These are phyloP conservation scores for Nycticebus coucang DNA, from an alignment of 2,113 vertebrate genomes.

Conservation along the genomic window DNA sequence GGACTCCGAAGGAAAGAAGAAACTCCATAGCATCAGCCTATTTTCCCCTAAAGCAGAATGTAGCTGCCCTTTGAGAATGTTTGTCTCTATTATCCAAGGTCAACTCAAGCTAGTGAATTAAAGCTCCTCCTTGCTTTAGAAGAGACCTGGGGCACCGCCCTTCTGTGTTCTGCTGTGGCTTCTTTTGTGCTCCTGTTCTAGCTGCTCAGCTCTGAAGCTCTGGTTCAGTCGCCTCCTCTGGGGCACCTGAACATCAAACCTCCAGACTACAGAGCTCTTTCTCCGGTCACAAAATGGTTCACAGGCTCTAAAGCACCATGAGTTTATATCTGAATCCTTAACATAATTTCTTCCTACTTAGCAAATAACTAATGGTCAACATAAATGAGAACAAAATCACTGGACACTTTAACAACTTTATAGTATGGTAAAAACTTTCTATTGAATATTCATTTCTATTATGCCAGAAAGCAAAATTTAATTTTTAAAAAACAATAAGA, in stretches of 20 bases:
- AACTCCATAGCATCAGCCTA: background rate
- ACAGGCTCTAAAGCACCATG: background rate
- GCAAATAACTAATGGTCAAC: background rate
- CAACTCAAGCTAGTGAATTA: background rate
- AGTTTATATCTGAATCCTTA: background rate
- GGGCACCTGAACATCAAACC: background rate
- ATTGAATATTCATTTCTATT: background rate
- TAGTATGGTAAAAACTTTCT: background rate
- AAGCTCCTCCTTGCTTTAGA: background rate
- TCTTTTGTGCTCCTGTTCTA: background rate
- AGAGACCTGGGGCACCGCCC: background rate
- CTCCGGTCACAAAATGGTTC: background rate
- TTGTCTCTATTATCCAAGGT: background rate
- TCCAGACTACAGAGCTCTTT: background rate
- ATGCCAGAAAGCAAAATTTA: background rate
- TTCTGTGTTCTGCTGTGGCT: background rate
- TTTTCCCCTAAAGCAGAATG: background rate
- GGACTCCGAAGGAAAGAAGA: background rate
- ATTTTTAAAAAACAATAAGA: background rate
- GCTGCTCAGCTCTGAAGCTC: background rate
- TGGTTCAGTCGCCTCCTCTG: background rate
- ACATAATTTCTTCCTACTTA: background rate
- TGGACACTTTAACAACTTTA: background rate
- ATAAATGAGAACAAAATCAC: background rate
- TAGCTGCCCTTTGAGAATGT: background rate